A percentile compares a stretch with the other conserved stretches of the same genome.
Evolutionary conservation across 1,140 invertebrate species (phyloP).

Genomic region (Scaptomyza montana): DNA sequence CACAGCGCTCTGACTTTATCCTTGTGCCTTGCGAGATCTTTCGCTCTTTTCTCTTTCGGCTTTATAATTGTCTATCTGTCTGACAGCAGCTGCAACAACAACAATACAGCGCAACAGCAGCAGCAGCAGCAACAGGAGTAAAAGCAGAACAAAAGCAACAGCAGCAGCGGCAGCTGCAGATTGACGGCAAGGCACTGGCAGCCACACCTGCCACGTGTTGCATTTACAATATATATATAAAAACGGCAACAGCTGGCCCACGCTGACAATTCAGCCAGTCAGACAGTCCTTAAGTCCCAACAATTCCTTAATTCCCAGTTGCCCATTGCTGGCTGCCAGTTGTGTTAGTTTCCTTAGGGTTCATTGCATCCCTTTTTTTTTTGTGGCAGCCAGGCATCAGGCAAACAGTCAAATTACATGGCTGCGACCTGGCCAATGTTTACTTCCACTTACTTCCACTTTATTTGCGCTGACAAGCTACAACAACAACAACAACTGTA

Average conservation of each 20-base stretch:
- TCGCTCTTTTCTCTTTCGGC: conserved; percentile 7
- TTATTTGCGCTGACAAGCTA: conserved; percentile 48
- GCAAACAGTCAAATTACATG: conserved; percentile 68
- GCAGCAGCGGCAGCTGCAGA: conserved; percentile 23
- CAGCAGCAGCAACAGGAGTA: conserved; percentile 24
- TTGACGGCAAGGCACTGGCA: conserved; percentile 29
- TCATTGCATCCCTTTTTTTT: conserved; percentile 23
- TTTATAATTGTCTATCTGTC: conserved; percentile 59
- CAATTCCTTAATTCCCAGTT: conserved; percentile 1
- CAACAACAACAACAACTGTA: conserved; percentile 8
- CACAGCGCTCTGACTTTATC: conserved; percentile 33
- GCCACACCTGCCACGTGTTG: conserved; percentile 75
- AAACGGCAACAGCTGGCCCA: conserved; percentile 31
- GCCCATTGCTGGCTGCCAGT: background rate
- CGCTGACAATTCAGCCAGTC: conserved; percentile 15
- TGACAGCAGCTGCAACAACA: conserved; percentile 39
- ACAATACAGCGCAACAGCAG: conserved; percentile 1
- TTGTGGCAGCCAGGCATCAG: background rate
- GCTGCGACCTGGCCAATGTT: conserved; percentile 53
- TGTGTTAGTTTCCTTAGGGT: background rate
- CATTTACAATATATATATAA: conserved; percentile 1
- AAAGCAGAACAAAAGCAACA: conserved; percentile 14
- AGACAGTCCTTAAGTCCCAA: background rate
- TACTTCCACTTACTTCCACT: conserved; percentile 60
- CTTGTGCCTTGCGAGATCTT: conserved; percentile 26